phyloP scores from a whole-genome alignment of 2,797 vertebrate species.

The Perodicticus potto region DNA sequence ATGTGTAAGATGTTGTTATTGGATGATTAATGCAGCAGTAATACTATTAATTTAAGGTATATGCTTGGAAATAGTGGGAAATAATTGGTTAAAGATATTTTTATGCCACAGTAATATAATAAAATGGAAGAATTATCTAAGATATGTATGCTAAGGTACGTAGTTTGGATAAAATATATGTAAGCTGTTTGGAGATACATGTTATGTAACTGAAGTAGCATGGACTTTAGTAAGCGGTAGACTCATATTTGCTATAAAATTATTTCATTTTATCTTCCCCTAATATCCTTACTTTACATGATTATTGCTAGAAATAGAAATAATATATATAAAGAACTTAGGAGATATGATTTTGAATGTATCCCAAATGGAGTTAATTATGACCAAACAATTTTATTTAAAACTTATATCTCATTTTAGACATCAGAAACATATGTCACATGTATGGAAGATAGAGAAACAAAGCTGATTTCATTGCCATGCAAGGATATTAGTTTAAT shows the following conservation, averaged over 20 bases:
- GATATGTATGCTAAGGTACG: neutral
- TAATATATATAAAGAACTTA: neutral
- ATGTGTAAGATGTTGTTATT: neutral
- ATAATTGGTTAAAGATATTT: neutral
- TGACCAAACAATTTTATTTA: neutral
- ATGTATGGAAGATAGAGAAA: neutral
- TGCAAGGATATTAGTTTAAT: neutral
- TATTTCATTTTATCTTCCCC: neutral
- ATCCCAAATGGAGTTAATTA: neutral
- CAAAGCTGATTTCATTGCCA: neutral
- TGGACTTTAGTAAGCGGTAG: neutral
- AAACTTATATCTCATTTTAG: neutral
- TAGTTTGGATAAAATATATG: neutral
- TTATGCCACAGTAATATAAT: neutral
- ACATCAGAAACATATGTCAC: too few species aligned
- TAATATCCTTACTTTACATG: neutral
- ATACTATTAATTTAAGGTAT: neutral
- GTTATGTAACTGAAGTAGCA: neutral
- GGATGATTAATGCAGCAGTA: neutral
- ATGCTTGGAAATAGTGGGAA: neutral
- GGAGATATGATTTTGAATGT: neutral
- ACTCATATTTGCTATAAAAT: neutral
- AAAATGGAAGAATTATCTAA: neutral
- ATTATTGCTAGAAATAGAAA: neutral
- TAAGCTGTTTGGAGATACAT: neutral